Evolutionary conservation across 2,888 invertebrate genomes (phyloP), one percentile per base, ranked within the genome.

Genomic region (Zaprionus lineosus): DNA sequence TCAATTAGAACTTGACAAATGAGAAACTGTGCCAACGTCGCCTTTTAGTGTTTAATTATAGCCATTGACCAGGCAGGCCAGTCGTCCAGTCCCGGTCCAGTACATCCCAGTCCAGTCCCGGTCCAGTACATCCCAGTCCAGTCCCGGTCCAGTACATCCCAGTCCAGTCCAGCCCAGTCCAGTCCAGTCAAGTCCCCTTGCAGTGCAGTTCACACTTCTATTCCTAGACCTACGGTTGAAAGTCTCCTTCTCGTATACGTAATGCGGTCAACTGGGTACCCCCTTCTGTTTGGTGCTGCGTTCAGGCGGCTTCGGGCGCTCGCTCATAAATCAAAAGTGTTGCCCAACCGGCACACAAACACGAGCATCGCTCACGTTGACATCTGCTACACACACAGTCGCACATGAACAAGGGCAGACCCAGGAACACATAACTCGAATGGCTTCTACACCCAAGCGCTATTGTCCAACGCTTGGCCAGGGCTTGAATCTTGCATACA

Each of bases 21-120:
- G 59, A 56, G 34, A 59, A 56, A 68, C 31, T 58, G 55, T 53
- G 55, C 58, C 50, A 51, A 18, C 68, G 44, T 50, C 28, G 60
- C 41, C 50, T 46, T 36, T 48, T 65, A 52, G 40, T 71, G 71
- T 74, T 75, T 77, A 72, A 75, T 75, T 75, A 75, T 46, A 41
- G 36, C 44, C 34, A 62, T 65, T 57, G 77, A 40, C 58, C 46
- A 19, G 43, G 46, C 33, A n/a, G n/a, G n/a, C n/a, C n/a, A n/a
- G n/a, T n/a, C n/a, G n/a, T n/a, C n/a, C n/a, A n/a, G n/a, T n/a
- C n/a, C n/a, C n/a, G n/a, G n/a, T n/a, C n/a, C n/a, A n/a, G n/a
- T n/a, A n/a, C n/a, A n/a, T n/a, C n/a, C n/a, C n/a, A n/a, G n/a
- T n/a, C n/a, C n/a, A n/a, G n/a, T n/a, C n/a, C n/a, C n/a, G n/a